Base-by-base conservation (phyloP, 2,113 vertebrate species). In the Lota lota region DNA sequence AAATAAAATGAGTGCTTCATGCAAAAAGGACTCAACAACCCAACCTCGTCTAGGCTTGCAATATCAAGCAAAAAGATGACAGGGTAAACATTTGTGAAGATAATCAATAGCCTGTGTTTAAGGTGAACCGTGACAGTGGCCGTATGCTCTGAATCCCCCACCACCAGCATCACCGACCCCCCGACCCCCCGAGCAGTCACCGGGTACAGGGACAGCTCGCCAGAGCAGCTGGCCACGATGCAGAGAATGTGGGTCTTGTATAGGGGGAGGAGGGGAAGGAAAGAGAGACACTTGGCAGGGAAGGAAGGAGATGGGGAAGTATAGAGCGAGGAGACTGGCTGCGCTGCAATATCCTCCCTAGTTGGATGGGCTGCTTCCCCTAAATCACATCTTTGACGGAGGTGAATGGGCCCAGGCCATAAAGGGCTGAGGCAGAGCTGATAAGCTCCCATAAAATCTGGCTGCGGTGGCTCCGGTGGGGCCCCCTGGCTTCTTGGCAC, bases 321-420 rank as follows among this genome's bases (percentile, higher is more conserved):
- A 76, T 74, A 8, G 40, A 14, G 40, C 1, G 40, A 11, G 40
- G 40, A 14, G 40, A 14, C 40, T 12, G 40, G 40, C 28, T 33
- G 28, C 28, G 4, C 28, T 33, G 28, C 28, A 6, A 33, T 5
- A 33, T 33, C 28, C 28, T 4, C 28, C 28, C 28, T 33, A 4
- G 28, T 33, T 33, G 28, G 28, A 5, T 6, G 28, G 7, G 28
- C 28, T 33, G 28, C 28, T 6, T 33, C 28, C 28, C 51, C 51
- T 14, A 53, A 53, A 83, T 84, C 87, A 76, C 83, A 78, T 84
- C 87, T 88, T 90, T 89, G 84, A 90, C 75, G 73, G 82, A 85
- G 81, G 83, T 88, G 88, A 89, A 89, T 87, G 73, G 83, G 79
- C 77, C 74, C 75, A 80, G 28, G 85, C 71, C 12, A 53, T 7